Evolutionary conservation across 2,797 vertebrate genomes (phyloP), one percentile per base, ranked within the genome.

Genomic region (Oophaga sylvatica): DNA sequence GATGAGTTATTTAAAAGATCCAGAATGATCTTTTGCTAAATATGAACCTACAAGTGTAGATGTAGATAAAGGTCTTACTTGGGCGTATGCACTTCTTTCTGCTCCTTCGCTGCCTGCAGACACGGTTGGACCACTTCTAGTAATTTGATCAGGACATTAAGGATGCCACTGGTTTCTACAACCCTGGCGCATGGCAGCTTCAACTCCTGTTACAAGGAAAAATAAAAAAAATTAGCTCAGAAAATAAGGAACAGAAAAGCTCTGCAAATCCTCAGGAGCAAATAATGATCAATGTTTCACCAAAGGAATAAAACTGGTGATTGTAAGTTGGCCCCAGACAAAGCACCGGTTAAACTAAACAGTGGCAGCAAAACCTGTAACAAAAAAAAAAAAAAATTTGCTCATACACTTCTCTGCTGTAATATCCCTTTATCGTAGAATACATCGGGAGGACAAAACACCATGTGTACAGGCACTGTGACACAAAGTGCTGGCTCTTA

Each of bases 41-140:
- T 29, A 35, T 22, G 70, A 73, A 29, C 2, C 22, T 8, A 82
- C 6, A 0, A 0, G 10, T 65, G 3, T n/a, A 59, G 31, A 1
- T 53, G 31, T 15, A 48, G 5, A n/a, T 0, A 3, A n/a, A 11
- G 8, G 12, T 89, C 97, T 96, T 92, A 99, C 97, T 99, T 99
- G 71, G 98, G 98, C 48, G 98, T 99, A 91, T 98, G 97, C 86
- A 99, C 96, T 88, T 99, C 98, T 92, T 98, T 98, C 92, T 98
- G 98, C 90, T 99, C 98, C 92, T 98, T 98, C 88, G 97, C 97
- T 1, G 97, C 97, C 90, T 98, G 98, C 48, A 99, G 92, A 90
- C 97, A 99, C 56, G 98, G 97, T 91, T 99, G 97, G 86, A 98
- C 97, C 89, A 99, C 98, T 91, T 99, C 97, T 80, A 99, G 95